Percentiles rank a stretch among this genome's conserved stretches.
These are phyloP conservation scores for Chloroceryle inda DNA, from an alignment of 2,797 vertebrate genomes.

Conservation along the genomic window DNA sequence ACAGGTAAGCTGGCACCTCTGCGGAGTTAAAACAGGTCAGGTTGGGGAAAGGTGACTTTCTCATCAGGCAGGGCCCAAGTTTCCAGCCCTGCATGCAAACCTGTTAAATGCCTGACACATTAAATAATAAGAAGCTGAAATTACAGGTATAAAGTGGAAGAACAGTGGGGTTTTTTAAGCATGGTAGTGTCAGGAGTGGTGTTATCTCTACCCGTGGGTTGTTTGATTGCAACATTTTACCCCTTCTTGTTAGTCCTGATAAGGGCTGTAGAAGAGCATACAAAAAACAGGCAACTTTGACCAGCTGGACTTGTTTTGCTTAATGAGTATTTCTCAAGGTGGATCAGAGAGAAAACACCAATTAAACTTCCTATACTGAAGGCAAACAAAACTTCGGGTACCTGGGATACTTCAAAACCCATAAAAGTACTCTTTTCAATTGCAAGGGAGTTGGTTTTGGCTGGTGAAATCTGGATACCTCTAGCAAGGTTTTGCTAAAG, in stretches of 20 bases:
- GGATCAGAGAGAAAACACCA: neutral
- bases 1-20: neutral
- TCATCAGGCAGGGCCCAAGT: neutral
- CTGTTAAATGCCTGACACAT: neutral
- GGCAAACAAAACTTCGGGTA: neutral
- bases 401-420: accelerated
- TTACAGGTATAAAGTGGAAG: neutral
- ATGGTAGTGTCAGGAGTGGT: neutral
- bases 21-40: neutral
- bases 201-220: neutral
- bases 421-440: accelerated
- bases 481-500: neutral
- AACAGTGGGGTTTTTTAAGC: neutral
- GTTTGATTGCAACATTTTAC: neutral
- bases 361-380: neutral
- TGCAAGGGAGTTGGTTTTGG: neutral
- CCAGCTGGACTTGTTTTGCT: neutral
- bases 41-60: neutral
- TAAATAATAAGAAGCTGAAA: neutral
- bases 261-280: neutral
- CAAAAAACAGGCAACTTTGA: neutral
- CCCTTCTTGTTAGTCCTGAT: neutral
- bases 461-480: neutral
- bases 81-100: neutral
- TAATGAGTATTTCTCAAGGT: conserved; percentile 1